Percentiles rank a stretch among this genome's conserved stretches.
These are phyloP conservation scores for Diceros bicornis DNA, from an alignment of 2,797 vertebrate species.

Conservation along the genomic window DNA sequence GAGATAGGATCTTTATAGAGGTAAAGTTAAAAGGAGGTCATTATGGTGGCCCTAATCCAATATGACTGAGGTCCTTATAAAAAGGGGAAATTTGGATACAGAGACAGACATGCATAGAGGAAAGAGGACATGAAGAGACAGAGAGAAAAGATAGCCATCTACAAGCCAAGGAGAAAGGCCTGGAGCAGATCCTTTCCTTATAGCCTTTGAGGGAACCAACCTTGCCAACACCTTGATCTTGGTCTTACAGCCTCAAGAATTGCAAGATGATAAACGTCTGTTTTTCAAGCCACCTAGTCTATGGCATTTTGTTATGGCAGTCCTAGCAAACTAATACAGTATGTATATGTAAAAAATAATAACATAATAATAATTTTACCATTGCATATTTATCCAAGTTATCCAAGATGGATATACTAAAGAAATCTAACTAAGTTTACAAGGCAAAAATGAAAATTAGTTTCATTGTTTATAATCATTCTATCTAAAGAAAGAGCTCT, in stretches of 20 bases:
- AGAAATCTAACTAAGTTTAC: background rate
- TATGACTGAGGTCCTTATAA: background rate
- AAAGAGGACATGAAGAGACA: background rate
- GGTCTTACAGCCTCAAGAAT: background rate
- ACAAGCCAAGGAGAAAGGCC: background rate
- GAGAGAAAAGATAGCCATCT: background rate
- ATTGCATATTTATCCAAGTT: background rate
- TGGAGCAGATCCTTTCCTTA: background rate
- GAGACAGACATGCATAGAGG: background rate
- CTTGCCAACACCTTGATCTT: background rate
- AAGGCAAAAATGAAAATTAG: background rate
- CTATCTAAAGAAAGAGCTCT: background rate
- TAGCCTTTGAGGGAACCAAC: background rate
- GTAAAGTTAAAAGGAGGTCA: background rate
- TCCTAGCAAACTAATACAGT: background rate
- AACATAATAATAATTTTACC: background rate
- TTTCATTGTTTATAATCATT: slow-evolving; percentile 29
- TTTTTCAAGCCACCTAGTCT: background rate
- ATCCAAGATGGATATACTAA: background rate
- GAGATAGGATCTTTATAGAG: background rate
- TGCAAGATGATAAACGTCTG: background rate
- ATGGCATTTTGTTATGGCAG: background rate
- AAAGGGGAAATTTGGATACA: background rate
- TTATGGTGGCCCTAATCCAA: background rate
- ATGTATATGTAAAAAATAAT: background rate